Base-by-base conservation (phyloP, 2,113 vertebrate genomes). In the Phalacrocorax aristotelis region DNA sequence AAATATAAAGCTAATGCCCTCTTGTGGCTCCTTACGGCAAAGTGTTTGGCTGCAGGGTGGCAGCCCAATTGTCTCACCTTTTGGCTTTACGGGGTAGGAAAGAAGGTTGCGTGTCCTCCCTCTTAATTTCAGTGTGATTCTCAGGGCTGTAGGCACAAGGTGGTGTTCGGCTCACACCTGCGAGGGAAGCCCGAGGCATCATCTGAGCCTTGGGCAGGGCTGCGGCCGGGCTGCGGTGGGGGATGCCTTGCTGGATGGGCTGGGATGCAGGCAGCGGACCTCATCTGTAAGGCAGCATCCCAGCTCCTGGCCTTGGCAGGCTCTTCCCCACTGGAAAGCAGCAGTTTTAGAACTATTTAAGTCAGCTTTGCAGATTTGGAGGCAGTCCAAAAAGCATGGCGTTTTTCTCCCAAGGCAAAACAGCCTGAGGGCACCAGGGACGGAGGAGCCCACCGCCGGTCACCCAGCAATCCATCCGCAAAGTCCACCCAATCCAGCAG, bases 1-100 rank as follows among this genome's bases (percentile, higher is more conserved):
- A 90, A 92, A 20, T 61, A 94, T 38, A 71, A 94, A 95, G 55
- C 64, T 51, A 55, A 92, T 95, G 96, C 96, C 96, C 95, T 93
- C 95, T 96, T 60, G 95, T 95, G 96, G 97, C 72, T 96, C 65
- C 46, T 58, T 7, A 15, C 55, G 30, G 88, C 55, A 66, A n/a
- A 69, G 85, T 5, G 38, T 7, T 40, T 17, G 84, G 52, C 76
- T 85, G 87, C 49, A 16, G 54, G 7, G 49, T 0, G 22, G 13
- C 3, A 46, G 25, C 44, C 7, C 64, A 22, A 42, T 7, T 32
- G 19, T 6, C 25, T 55, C 74, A 42, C 10, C 49, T 32, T 64
- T 2, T 12, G 48, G 18, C 9, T 54, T 17, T 69, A 29, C 0
- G 13, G 36, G 32, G 9, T 9, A n/a, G 75, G 71, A 26, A 93